Percentiles rank a stretch among this genome's conserved stretches.
phyloP scores from a whole-genome alignment of 2,797 vertebrate species.

The Silurus lanzhouensis region DNA sequence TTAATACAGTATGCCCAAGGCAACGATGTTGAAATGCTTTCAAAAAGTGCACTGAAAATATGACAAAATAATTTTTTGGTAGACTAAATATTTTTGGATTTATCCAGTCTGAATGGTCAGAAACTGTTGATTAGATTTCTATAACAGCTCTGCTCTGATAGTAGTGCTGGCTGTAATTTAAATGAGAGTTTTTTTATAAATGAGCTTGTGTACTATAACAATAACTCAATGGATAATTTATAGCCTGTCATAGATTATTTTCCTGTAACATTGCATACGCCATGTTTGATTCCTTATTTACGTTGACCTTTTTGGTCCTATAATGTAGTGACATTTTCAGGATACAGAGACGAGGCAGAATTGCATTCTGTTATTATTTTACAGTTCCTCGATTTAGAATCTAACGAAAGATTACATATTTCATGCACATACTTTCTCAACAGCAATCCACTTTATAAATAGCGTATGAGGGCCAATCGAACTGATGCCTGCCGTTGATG shows the following conservation, averaged over 20 bases:
- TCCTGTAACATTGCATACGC: not conserved
- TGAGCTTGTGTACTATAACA: not conserved
- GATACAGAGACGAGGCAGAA: not conserved
- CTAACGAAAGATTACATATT: not conserved
- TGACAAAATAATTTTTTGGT: not conserved
- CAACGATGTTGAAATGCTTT: slow-evolving; percentile 22
- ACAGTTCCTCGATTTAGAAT: not conserved
- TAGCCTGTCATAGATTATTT: not conserved
- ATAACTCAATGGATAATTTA: not conserved
- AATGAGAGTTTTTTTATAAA: not conserved
- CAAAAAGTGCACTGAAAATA: not conserved
- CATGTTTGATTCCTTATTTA: not conserved
- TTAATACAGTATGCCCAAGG: not conserved
- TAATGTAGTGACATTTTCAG: not conserved
- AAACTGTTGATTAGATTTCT: not conserved
- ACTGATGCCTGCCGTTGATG: not conserved
- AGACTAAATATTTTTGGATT: not conserved
- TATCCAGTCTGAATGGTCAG: not conserved
- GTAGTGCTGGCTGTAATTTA: not conserved
- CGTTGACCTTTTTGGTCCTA: not conserved
- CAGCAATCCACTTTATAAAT: slow-evolving; percentile 1
- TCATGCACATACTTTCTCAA: not conserved
- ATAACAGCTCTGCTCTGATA: not conserved
- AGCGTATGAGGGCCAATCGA: not conserved
- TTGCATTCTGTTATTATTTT: not conserved